Conservation (phyloP, 1,140 invertebrate species). For the Chymomyza costata region DNA sequence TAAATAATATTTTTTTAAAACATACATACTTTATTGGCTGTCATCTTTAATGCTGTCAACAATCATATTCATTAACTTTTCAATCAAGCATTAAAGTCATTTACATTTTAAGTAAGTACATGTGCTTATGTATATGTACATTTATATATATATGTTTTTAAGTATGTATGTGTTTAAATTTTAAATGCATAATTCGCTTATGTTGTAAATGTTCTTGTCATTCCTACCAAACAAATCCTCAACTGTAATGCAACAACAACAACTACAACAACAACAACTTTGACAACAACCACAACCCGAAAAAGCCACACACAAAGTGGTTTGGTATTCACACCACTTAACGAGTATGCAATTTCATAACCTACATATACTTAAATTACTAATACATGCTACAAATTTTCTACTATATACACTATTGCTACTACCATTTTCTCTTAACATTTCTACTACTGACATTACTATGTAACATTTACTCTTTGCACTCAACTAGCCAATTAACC, state of each 20-base stretch:
- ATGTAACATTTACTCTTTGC: conserved; percentile 17
- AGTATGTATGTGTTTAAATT: too few relatives aligned
- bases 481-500: too few relatives aligned
- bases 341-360: conserved; percentile 70
- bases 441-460: conserved; percentile 4
- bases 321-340: conserved; percentile 74
- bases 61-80: too few relatives aligned
- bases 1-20: conserved; percentile 1
- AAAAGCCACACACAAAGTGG: conserved; percentile 70
- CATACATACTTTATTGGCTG: too few relatives aligned
- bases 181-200: too few relatives aligned
- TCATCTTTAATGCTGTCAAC: too few relatives aligned
- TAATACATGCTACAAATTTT: conserved; percentile 30
- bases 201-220: conserved; percentile 27
- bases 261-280: conserved; percentile 35
- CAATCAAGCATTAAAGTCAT: too few relatives aligned
- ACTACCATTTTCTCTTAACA: conserved; percentile 31
- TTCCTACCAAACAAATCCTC: conserved; percentile 14
- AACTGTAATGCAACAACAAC: conserved; percentile 38
- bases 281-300: conserved; percentile 8
- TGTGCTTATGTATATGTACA: too few relatives aligned
- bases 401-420: conserved; percentile 14
- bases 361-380: conserved; percentile 32
- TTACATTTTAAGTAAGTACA: too few relatives aligned
- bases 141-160: too few relatives aligned